phyloP scores from a whole-genome alignment of 1,140 invertebrate species.

The Aphaenogaster rudis region DNA sequence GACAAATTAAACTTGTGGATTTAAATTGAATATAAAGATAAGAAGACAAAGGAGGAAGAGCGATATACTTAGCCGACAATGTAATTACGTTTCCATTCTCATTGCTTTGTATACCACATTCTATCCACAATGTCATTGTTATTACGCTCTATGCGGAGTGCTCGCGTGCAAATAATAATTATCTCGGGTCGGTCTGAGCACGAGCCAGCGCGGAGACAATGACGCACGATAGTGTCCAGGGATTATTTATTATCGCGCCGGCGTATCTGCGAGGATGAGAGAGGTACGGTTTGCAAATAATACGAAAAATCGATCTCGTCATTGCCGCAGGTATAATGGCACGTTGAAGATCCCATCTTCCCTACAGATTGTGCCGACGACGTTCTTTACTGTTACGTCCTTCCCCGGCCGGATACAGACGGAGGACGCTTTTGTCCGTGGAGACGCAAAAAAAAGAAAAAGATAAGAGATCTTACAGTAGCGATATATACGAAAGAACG shows the following conservation, averaged over 20 bases:
- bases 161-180: slow-evolving; percentile 63
- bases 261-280: neutral
- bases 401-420: slow-evolving; percentile 44
- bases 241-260: slow-evolving; percentile 56
- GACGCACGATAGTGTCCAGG: slow-evolving; percentile 11
- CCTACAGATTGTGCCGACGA: slow-evolving; percentile 52
- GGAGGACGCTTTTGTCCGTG: slow-evolving; percentile 60
- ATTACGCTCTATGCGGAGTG: slow-evolving; percentile 35
- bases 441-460: slow-evolving; percentile 19
- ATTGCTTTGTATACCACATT: slow-evolving; percentile 46
- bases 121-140: slow-evolving; percentile 37
- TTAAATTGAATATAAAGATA: slow-evolving; percentile 61
- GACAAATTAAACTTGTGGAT: slow-evolving; percentile 38
- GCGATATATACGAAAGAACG: slow-evolving; percentile 60
- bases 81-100: slow-evolving; percentile 51
- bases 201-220: slow-evolving; percentile 14
- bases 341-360: slow-evolving; percentile 57
- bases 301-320: slow-evolving; percentile 62
- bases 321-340: slow-evolving; percentile 62
- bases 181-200: slow-evolving; percentile 35
- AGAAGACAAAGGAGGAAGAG: slow-evolving; percentile 28
- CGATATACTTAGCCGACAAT: slow-evolving; percentile 30
- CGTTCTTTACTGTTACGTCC: slow-evolving; percentile 61
- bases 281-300: slow-evolving; percentile 57
- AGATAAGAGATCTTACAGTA: slow-evolving; percentile 61